These are phyloP conservation scores for Pandion haliaetus DNA, from an alignment of 2,113 vertebrate genomes.

Conservation along the genomic window DNA sequence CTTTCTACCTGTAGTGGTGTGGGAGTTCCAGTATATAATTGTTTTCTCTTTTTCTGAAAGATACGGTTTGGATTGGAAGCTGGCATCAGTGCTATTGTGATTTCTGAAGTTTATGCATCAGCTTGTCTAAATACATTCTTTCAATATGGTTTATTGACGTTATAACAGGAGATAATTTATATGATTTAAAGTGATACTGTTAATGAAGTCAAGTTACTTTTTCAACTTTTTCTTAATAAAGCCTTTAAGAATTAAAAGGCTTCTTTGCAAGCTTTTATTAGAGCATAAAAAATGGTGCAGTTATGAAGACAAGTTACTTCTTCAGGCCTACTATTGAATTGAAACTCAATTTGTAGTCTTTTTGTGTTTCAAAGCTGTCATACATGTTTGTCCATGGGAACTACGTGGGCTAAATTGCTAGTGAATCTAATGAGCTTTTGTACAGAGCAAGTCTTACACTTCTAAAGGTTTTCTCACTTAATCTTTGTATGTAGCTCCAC, in stretches of 20 bases:
- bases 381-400: neutral
- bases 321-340: neutral
- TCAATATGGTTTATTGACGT: neutral
- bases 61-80: fast-evolving
- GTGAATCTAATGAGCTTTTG: neutral
- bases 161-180: neutral
- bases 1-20: neutral
- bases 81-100: neutral
- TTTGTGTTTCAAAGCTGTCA: fast-evolving
- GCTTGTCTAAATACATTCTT: neutral
- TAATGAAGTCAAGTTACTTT: neutral
- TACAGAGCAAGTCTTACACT: neutral
- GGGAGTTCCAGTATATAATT: neutral
- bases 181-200: neutral
- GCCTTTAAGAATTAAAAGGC: neutral
- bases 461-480: neutral
- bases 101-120: neutral
- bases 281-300: neutral
- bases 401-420: neutral
- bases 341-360: neutral
- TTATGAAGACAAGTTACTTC: neutral
- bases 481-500: neutral
- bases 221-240: neutral
- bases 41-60: neutral
- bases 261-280: neutral